Evolutionary conservation across 2,888 invertebrate species (phyloP).

Genomic region (Melitaea athalia): DNA sequence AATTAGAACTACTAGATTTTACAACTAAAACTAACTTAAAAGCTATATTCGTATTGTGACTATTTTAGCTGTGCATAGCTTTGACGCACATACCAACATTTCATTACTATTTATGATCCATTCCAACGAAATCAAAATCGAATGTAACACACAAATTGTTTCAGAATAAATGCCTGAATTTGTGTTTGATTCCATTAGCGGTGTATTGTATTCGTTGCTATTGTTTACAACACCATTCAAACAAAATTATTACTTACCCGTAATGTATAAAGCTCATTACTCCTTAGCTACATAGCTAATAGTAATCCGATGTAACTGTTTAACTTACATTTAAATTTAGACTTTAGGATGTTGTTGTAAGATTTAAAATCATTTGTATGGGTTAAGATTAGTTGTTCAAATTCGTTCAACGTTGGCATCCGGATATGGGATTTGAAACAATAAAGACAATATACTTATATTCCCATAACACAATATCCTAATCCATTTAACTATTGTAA

Average conservation of each 20-base stretch:
- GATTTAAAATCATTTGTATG: not conserved
- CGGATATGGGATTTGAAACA: slow-evolving; percentile 20
- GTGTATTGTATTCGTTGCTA: slow-evolving; percentile 3
- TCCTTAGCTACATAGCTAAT: not conserved
- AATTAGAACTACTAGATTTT: no score
- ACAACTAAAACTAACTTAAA: no score
- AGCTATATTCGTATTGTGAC: not conserved
- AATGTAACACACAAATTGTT: slow-evolving; percentile 13
- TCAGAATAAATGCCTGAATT: slow-evolving; percentile 14
- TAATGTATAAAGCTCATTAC: not conserved
- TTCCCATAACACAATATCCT: slow-evolving; percentile 11
- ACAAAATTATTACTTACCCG: not conserved
- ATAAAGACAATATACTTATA: slow-evolving; percentile 8
- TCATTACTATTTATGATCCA: not conserved
- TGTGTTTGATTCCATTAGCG: slow-evolving; percentile 10
- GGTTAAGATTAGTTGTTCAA: slow-evolving; percentile 11
- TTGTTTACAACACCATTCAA: not conserved
- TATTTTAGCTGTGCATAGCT: not conserved
- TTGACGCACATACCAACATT: not conserved
- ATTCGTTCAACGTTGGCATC: slow-evolving; percentile 10
- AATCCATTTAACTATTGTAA: slow-evolving; percentile 8
- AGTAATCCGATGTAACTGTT: slow-evolving; percentile 5
- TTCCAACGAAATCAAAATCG: slow-evolving; percentile 1
- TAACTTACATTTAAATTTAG: not conserved
- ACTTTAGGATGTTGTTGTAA: not conserved